phyloP scores from a whole-genome alignment of 2,888 invertebrate genomes.

The Andrena chrysosceles region DNA sequence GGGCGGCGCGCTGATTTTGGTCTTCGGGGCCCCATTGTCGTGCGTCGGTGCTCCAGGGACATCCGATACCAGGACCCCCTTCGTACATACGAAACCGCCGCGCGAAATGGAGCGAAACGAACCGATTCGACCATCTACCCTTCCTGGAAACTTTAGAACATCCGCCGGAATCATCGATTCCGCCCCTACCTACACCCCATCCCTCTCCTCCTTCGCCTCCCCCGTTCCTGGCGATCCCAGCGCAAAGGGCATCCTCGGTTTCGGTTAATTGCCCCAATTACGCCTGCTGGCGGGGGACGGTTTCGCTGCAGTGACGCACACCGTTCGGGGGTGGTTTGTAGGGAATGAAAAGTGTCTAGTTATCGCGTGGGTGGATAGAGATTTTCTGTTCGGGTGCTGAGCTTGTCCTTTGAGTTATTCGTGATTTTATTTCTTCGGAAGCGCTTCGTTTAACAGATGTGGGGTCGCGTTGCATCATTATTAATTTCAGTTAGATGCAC shows the following conservation, averaged over 20 bases:
- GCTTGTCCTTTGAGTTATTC: too few species aligned
- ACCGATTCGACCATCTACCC: conserved; percentile 73
- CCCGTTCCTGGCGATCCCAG: conserved; percentile 21
- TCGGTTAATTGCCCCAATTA: conserved; percentile 64
- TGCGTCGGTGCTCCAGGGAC: conserved; percentile 66
- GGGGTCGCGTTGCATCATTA: too few species aligned
- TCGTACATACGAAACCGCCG: conserved; percentile 35
- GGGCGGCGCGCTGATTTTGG: conserved; percentile 81
- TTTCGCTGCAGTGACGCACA: neutral
- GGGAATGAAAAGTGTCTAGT: too few species aligned
- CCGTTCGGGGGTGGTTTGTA: neutral
- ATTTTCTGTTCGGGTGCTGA: too few species aligned
- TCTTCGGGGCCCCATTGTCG: conserved; percentile 72
- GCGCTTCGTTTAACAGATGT: too few species aligned
- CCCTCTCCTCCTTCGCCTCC: neutral
- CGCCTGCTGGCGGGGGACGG: neutral
- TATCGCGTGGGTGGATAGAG: too few species aligned
- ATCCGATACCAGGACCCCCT: conserved; percentile 75
- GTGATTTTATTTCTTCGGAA: too few species aligned
- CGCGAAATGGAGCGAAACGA: conserved; percentile 78
- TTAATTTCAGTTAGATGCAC: too few species aligned
- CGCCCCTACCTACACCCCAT: neutral
- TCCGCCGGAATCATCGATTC: conserved; percentile 78
- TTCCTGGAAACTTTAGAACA: conserved; percentile 77
- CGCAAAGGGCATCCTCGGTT: conserved; percentile 41